Conservation (phyloP, 2,113 vertebrate genomes). For the Fregetta grallaria region DNA sequence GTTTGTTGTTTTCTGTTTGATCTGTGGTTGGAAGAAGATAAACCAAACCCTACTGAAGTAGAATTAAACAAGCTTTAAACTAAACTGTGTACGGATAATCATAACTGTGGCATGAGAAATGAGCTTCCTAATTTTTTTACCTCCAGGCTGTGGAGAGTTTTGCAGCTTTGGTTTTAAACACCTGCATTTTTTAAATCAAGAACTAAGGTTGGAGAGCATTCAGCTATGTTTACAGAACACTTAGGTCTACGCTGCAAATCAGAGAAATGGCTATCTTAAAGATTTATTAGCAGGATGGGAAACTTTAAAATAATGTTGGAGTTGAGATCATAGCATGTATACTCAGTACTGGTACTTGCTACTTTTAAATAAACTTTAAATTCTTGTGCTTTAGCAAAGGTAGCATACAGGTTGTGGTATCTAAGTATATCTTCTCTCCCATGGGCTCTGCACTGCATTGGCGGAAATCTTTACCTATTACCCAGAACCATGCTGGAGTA, state of each 20-base stretch:
- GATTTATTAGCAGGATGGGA: neutral
- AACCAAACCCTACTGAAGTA: neutral
- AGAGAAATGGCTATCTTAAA: no score
- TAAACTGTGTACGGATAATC: neutral
- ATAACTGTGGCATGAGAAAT: neutral
- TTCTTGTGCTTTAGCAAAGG: neutral
- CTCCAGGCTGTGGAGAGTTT: neutral
- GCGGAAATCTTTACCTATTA: neutral
- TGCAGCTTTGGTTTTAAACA: neutral
- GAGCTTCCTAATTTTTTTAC: neutral
- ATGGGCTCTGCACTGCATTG: neutral
- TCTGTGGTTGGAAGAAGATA: neutral
- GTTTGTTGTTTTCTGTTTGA: neutral
- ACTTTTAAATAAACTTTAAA: neutral
- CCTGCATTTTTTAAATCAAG: neutral
- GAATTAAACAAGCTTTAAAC: neutral
- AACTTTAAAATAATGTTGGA: neutral
- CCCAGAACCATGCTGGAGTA: fast-evolving
- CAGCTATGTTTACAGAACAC: neutral
- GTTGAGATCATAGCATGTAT: neutral
- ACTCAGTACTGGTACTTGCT: neutral
- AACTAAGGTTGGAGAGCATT: neutral
- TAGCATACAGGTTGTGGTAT: no score
- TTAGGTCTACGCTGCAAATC: no score
- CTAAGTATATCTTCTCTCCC: neutral